Conservation (phyloP, 2,888 invertebrate species). For the Stictocephala bisonia region DNA sequence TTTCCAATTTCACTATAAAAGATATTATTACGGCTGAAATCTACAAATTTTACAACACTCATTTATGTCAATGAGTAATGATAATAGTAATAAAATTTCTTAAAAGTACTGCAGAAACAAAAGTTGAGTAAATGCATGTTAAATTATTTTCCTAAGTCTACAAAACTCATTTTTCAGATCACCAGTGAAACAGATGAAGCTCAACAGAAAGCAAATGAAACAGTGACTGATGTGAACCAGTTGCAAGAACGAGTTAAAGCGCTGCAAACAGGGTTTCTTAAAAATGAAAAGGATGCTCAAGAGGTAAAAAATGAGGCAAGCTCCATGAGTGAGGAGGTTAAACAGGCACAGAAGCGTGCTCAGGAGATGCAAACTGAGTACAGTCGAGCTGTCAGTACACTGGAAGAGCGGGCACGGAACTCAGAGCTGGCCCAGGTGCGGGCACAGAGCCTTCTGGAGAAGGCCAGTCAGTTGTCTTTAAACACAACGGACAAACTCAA, state of each 20-base stretch:
- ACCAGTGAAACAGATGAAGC: slow-evolving; percentile 83
- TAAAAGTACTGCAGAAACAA: no score
- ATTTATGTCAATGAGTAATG: no score
- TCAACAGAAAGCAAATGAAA: slow-evolving; percentile 81
- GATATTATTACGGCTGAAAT: no score
- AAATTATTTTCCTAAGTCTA: no score
- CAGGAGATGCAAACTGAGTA: slow-evolving; percentile 75
- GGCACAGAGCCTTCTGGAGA: slow-evolving; percentile 80
- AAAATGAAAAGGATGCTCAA: slow-evolving; percentile 84
- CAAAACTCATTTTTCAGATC: slow-evolving; percentile 77
- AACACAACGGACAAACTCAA: slow-evolving; percentile 80
- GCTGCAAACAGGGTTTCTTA: slow-evolving; percentile 82
- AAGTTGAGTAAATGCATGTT: no score
- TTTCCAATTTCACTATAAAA: no score
- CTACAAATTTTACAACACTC: no score
- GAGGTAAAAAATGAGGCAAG: slow-evolving; percentile 83
- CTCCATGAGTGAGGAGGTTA: slow-evolving; percentile 78
- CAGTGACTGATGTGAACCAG: slow-evolving; percentile 78
- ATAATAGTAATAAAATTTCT: no score
- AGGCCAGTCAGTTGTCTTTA: slow-evolving; percentile 85
- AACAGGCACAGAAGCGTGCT: slow-evolving; percentile 73
- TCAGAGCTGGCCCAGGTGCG: slow-evolving; percentile 73
- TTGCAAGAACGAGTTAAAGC: slow-evolving; percentile 78
- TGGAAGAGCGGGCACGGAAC: slow-evolving; percentile 77
- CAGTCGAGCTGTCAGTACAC: slow-evolving; percentile 74